phyloP scores from a whole-genome alignment of 2,888 invertebrate genomes.

The Trachelus iudaicus region DNA sequence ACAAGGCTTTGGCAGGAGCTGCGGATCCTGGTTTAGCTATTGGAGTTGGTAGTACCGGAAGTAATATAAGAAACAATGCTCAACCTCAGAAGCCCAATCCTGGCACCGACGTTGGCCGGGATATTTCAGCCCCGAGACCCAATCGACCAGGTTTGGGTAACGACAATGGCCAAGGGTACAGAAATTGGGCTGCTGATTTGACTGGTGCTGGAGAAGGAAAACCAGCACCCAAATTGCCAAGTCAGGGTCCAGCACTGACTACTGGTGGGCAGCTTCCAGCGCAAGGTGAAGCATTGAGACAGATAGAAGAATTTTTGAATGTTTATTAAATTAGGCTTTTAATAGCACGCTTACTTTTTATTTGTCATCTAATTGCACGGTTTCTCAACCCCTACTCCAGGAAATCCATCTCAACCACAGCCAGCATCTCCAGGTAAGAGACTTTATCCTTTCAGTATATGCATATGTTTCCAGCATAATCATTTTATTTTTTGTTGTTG shows the following conservation, averaged over 20 bases:
- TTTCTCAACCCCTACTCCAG: neutral
- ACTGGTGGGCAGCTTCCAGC: conserved; percentile 23
- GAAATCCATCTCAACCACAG: neutral
- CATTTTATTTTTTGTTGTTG: no score
- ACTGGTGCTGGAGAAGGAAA: conserved; percentile 52
- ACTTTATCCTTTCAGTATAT: neutral
- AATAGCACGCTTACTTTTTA: neutral
- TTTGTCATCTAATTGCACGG: neutral
- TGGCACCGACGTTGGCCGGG: conserved; percentile 58
- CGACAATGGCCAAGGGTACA: conserved; percentile 43
- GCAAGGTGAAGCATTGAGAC: neutral
- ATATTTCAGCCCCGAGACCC: conserved; percentile 39
- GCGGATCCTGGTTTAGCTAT: conserved; percentile 50
- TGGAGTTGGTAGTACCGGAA: conserved; percentile 44
- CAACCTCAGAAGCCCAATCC: conserved; percentile 48
- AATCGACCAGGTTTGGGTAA: conserved; percentile 40
- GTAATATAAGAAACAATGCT: conserved; percentile 41
- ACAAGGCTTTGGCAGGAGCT: conserved; percentile 43
- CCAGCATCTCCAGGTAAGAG: neutral
- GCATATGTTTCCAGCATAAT: no score
- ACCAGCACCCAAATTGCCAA: conserved; percentile 40
- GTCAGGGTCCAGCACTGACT: conserved; percentile 40
- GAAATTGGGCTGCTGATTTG: conserved; percentile 55
- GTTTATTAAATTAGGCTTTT: neutral
- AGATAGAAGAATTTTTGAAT: neutral